Conservation (phyloP, 2,888 invertebrate species). For the Cecidostiba fungosa region DNA sequence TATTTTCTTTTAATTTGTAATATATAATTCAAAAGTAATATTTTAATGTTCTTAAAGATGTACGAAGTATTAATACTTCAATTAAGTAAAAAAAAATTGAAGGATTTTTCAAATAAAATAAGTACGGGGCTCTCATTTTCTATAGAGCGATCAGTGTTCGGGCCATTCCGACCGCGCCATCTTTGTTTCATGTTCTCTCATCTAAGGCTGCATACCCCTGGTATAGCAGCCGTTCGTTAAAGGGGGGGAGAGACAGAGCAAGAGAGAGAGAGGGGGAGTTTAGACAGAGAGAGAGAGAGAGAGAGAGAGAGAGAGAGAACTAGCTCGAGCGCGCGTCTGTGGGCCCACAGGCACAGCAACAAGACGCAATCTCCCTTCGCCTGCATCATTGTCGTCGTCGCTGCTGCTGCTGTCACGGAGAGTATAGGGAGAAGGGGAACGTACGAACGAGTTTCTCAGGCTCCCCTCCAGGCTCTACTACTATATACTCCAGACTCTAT, state of each 20-base stretch:
- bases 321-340: constrained; percentile 37
- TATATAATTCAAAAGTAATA: too few relatives aligned
- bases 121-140: too few relatives aligned
- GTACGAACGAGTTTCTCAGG: constrained; percentile 29
- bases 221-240: neutral
- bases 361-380: constrained; percentile 32
- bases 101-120: too few relatives aligned
- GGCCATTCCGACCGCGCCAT: too few relatives aligned
- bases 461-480: neutral
- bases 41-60: too few relatives aligned
- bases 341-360: constrained; percentile 45
- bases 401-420: neutral
- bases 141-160: too few relatives aligned
- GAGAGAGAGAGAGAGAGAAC: constrained; percentile 1
- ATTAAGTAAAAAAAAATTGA: too few relatives aligned
- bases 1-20: too few relatives aligned
- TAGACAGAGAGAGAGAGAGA: constrained; percentile 2
- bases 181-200: too few relatives aligned
- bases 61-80: too few relatives aligned
- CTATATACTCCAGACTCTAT: neutral
- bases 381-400: constrained; percentile 7
- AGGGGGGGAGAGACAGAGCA: neutral
- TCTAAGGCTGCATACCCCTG: too few relatives aligned
- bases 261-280: neutral
- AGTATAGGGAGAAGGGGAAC: constrained; percentile 35